Evolutionary conservation across 2,797 vertebrate species (phyloP).

Genomic region (Argentina silus): DNA sequence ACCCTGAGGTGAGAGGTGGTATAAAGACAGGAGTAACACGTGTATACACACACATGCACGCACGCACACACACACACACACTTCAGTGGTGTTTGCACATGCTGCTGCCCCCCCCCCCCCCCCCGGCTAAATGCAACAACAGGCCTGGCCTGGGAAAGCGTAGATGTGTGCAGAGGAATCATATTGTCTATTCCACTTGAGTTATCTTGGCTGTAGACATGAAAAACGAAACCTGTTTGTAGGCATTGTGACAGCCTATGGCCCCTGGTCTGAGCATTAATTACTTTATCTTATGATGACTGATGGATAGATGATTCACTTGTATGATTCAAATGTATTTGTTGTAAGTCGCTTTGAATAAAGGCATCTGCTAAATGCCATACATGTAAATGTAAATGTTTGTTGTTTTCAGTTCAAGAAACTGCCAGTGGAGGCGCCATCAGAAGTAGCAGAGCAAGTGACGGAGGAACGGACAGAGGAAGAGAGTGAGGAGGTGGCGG

Average conservation of each 20-base stretch:
- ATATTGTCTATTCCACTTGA: not conserved
- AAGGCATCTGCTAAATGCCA: no score
- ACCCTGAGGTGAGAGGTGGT: constrained; percentile 75
- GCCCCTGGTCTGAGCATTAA: no score
- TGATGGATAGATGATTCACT: no score
- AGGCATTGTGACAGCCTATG: not conserved
- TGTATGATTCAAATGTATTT: no score
- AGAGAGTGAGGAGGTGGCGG: constrained; percentile 4
- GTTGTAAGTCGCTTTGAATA: no score
- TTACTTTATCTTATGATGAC: no score
- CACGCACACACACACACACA: not conserved
- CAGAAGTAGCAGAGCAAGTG: constrained; percentile 32
- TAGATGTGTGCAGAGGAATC: not conserved
- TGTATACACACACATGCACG: not conserved
- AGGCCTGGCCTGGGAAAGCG: not conserved
- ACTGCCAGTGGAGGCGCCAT: constrained; percentile 39
- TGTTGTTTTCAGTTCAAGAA: constrained; percentile 45
- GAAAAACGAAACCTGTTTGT: not conserved
- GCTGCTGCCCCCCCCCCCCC: not conserved
- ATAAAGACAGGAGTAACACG: not conserved
- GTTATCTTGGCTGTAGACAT: not conserved
- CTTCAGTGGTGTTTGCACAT: not conserved
- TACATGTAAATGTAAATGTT: constrained; percentile 9
- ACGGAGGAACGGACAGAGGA: constrained; percentile 56
- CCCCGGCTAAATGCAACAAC: constrained; percentile 5